Evolutionary conservation across 2,113 vertebrate genomes (phyloP), one percentile per base, ranked within the genome.

Genomic region (Anguilla rostrata): DNA sequence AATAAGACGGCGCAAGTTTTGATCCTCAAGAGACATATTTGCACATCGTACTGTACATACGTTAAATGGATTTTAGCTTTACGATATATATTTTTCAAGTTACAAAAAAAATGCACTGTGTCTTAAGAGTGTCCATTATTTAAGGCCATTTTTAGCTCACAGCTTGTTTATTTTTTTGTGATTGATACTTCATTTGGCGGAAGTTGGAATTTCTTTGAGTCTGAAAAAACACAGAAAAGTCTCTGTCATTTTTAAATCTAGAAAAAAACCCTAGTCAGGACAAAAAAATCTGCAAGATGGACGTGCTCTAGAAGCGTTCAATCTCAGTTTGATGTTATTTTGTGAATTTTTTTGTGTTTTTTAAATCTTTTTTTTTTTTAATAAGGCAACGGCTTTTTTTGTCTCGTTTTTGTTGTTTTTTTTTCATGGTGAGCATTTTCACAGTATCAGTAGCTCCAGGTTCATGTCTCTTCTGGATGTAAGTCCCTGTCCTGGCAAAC

Each of bases 111-210:
- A 98, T 96, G 96, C 97, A 98, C 97, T 97, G 97, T 94, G 91
- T 91, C 96, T 96, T 89, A 95, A 97, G 96, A 98, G 97, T 98
- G 97, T 98, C 97, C 96, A 86, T 96, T 96, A 96, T 97, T 98
- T 99, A 99, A 99, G 98, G 98, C 98, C 97, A 96, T 97, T 97
- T 98, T 98, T 97, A 99, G 97, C 97, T 98, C 97, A 96, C 96
- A 97, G 98, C 97, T 97, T 93, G 91, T 89, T 97, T 93, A 91
- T 89, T 91, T 94, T 75, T 75, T 93, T 53, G 90, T 94, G 90
- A 93, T 91, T 92, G 89, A 93, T 93, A 89, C 79, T 91, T 88
- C 90, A 34, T 75, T 75, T 75, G 71, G 71, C n/a, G 71, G n/a
- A 75, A 75, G 71, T 75, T 22, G 71, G 71, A 9, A 75, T 75